Percentiles rank a stretch among this genome's conserved stretches.
phyloP scores from a whole-genome alignment of 1,140 invertebrate genomes.

The Drosophila arawakana region DNA sequence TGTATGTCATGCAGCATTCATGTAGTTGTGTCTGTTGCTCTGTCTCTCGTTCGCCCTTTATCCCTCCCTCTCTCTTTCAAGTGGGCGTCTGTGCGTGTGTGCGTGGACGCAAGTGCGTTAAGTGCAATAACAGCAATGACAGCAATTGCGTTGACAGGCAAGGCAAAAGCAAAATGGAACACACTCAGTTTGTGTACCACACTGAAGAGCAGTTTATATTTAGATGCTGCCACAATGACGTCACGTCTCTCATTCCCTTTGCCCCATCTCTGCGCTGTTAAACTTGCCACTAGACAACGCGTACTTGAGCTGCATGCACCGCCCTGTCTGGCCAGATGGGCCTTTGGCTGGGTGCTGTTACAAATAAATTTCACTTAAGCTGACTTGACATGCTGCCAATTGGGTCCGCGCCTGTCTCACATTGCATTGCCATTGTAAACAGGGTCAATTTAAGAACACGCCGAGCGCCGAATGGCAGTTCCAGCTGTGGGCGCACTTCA shows the following conservation, averaged over 20 bases:
- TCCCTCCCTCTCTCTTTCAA: background rate
- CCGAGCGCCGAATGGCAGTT: background rate
- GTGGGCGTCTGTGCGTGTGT: slow-evolving; percentile 10
- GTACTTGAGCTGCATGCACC: background rate
- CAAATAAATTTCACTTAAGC: slow-evolving; percentile 64
- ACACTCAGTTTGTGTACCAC: slow-evolving; percentile 43
- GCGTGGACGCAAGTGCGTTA: slow-evolving; percentile 72
- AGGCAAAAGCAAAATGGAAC: slow-evolving; percentile 61
- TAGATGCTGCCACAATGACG: slow-evolving; percentile 60
- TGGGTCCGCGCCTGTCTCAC: slow-evolving; percentile 55
- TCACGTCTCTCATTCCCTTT: slow-evolving; percentile 14
- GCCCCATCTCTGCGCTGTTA: background rate
- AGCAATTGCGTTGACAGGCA: slow-evolving; percentile 76
- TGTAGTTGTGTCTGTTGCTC: background rate
- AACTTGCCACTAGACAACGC: background rate
- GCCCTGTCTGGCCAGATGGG: slow-evolving; percentile 6
- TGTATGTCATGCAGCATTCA: slow-evolving; percentile 39
- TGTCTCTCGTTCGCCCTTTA: background rate
- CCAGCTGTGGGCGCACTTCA: background rate
- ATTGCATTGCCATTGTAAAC: slow-evolving; percentile 57
- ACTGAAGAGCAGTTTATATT: slow-evolving; percentile 74
- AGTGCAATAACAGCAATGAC: slow-evolving; percentile 79
- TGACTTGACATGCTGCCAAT: slow-evolving; percentile 71
- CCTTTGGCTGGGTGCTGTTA: slow-evolving; percentile 33
- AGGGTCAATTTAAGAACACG: slow-evolving; percentile 64